A percentile compares a stretch with the other conserved stretches of the same genome.
These are phyloP conservation scores for Dromius quadrimaculatus DNA, from an alignment of 2,888 invertebrate genomes.

Conservation along the genomic window DNA sequence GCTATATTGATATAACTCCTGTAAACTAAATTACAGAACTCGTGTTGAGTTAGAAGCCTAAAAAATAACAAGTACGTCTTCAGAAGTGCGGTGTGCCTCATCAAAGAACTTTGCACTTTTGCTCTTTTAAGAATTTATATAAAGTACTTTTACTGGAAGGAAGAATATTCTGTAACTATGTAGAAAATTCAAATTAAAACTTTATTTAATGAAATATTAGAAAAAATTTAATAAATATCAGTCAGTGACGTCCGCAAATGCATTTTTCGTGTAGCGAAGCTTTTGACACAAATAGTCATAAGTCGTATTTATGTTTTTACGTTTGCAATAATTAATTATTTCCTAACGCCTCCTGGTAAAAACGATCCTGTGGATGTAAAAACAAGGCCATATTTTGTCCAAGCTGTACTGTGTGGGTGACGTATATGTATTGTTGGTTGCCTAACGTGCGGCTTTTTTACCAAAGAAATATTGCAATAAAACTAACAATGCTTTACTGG, in stretches of 20 bases:
- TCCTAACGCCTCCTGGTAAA: conserved; percentile 27
- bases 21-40: conserved; percentile 40
- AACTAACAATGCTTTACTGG: conserved; percentile 4
- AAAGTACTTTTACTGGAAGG: neutral
- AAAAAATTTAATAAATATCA: no score
- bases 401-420: conserved; percentile 27
- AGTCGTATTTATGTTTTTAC: conserved; percentile 48
- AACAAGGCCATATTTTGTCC: conserved; percentile 42
- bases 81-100: neutral
- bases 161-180: neutral
- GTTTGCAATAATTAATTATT: conserved; percentile 46
- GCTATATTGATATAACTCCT: conserved; percentile 36
- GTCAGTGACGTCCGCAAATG: conserved; percentile 21
- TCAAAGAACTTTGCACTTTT: conserved; percentile 1
- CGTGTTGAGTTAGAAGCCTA: conserved; percentile 28
- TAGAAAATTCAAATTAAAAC: no score
- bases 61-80: conserved; percentile 19
- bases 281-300: conserved; percentile 39
- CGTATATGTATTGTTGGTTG: conserved; percentile 25
- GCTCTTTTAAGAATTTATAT: neutral
- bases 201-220: no score
- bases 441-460: conserved; percentile 10
- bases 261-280: conserved; percentile 40
- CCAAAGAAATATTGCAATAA: conserved; percentile 27
- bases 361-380: conserved; percentile 37